Conservation (phyloP, 2,888 invertebrate species). For the Eupithecia subfuscata region DNA sequence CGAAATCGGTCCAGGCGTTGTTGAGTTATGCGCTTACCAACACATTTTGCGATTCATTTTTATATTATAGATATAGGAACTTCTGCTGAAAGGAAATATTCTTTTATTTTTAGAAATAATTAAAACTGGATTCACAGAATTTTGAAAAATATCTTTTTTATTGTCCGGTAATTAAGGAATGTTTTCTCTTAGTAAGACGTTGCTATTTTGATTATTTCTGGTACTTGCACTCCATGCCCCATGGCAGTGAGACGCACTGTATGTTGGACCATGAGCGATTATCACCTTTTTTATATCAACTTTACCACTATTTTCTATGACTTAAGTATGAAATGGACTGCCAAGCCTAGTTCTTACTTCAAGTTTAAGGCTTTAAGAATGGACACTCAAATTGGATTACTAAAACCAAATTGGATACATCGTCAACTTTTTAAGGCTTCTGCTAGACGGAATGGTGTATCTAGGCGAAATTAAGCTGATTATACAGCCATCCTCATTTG, state of each 20-base stretch:
- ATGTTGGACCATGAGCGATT: background rate
- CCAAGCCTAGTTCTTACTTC: background rate
- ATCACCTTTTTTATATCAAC: background rate
- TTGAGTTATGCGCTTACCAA: no score
- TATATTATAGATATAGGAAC: no score
- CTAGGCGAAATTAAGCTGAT: slow-evolving; percentile 28
- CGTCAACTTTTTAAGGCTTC: slow-evolving; percentile 23
- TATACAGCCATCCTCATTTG: slow-evolving; percentile 8
- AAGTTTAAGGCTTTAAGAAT: background rate
- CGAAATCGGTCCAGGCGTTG: no score
- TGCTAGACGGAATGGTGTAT: background rate
- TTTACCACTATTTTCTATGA: background rate
- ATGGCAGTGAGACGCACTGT: background rate
- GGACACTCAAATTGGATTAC: slow-evolving; percentile 26
- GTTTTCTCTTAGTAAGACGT: background rate
- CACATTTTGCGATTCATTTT: no score
- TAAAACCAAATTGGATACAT: slow-evolving; percentile 23
- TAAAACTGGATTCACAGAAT: no score
- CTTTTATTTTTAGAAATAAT: no score
- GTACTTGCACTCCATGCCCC: background rate
- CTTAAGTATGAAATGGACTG: background rate
- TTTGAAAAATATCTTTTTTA: no score
- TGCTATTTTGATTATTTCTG: background rate
- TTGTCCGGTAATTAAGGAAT: background rate
- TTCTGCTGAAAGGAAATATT: no score